Evolutionary conservation across 2,113 vertebrate species (phyloP), one percentile per base, ranked within the genome.

Genomic region (Heterotis niloticus): DNA sequence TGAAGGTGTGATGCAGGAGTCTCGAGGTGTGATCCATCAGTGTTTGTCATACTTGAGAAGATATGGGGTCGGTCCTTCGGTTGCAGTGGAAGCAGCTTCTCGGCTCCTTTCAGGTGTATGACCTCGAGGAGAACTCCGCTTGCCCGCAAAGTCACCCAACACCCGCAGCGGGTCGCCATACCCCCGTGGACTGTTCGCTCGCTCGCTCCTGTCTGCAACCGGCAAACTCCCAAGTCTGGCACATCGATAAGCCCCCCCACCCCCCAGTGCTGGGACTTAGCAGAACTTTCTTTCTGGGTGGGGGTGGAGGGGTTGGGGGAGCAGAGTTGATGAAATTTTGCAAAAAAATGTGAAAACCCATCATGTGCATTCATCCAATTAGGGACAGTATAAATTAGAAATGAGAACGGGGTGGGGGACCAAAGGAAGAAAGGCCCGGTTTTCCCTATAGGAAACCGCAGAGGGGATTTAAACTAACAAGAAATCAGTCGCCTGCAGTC

Each of bases 71-170:
- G 59, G 10, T 62, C 10, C 13, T 14, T 10, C 11, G 3, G 3
- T 44, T 44, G 34, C 34, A 44, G 7, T 2, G 34, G 7, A 44
- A 44, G 34, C 3, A 44, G 34, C 7, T 44, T 44, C 34, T 44
- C 34, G 7, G 2, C 34, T 2, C 7, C 34, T 44, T 7, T 44
- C 5, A 62, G 64, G 10, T 29, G 17, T 44, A 57, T 85, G 85
- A 89, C 86, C 83, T 88, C 88, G 65, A 64, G 72, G 16, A 64
- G 81, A 52, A 75, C 70, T 83, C 75, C 76, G 78, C 65, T 85
- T 81, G 78, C 78, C 74, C 20, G 68, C 84, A 84, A 66, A 74
- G 84, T 88, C 82, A 89, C 77, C 76, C 77, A 80, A 79, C 79
- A 86, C 82, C 72, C 79, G 72, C 72, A 79, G 75, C 59, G 65